Percentiles rank a stretch among this genome's conserved stretches.
These are phyloP conservation scores for Perdita meconis DNA, from an alignment of 2,888 invertebrate species.

Conservation along the genomic window DNA sequence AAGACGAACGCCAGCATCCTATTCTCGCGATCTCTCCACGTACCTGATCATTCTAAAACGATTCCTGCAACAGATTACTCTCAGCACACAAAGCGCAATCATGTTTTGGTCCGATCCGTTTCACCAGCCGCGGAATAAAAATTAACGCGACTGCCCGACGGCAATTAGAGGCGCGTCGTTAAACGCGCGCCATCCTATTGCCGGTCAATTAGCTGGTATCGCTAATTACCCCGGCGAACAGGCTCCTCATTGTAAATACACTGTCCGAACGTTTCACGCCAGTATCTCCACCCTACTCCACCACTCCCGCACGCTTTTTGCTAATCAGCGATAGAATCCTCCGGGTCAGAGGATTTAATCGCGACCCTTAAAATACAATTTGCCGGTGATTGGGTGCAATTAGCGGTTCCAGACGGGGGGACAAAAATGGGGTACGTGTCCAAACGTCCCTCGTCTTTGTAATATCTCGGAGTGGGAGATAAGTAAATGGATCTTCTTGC, in stretches of 20 bases:
- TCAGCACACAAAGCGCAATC: slow-evolving; percentile 25
- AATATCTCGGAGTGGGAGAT: too few species aligned
- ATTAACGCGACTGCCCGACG: slow-evolving; percentile 29
- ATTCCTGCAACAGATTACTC: slow-evolving; percentile 30
- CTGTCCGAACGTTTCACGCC: slow-evolving; percentile 12
- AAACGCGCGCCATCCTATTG: slow-evolving; percentile 44
- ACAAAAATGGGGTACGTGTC: too few species aligned
- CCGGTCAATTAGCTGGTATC: slow-evolving; percentile 55
- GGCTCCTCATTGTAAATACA: slow-evolving; percentile 27
- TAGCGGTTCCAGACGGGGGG: background rate
- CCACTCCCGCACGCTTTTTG: slow-evolving; percentile 12
- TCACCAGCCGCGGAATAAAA: slow-evolving; percentile 33
- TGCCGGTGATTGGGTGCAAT: slow-evolving; percentile 15
- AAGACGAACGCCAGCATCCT: background rate
- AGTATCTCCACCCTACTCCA: background rate
- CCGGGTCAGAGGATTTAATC: background rate
- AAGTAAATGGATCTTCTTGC: slow-evolving; percentile 10
- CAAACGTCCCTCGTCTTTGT: too few species aligned
- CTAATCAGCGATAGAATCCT: slow-evolving; percentile 15
- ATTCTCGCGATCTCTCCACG: slow-evolving; percentile 7
- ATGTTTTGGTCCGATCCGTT: slow-evolving; percentile 34
- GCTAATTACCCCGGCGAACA: slow-evolving; percentile 44
- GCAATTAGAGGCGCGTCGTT: slow-evolving; percentile 57
- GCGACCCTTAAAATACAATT: slow-evolving; percentile 20
- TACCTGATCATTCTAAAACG: slow-evolving; percentile 7